Percentiles rank a stretch among this genome's conserved stretches.
These are phyloP conservation scores for Coreius guichenoti DNA, from an alignment of 2,797 vertebrate genomes.

Conservation along the genomic window DNA sequence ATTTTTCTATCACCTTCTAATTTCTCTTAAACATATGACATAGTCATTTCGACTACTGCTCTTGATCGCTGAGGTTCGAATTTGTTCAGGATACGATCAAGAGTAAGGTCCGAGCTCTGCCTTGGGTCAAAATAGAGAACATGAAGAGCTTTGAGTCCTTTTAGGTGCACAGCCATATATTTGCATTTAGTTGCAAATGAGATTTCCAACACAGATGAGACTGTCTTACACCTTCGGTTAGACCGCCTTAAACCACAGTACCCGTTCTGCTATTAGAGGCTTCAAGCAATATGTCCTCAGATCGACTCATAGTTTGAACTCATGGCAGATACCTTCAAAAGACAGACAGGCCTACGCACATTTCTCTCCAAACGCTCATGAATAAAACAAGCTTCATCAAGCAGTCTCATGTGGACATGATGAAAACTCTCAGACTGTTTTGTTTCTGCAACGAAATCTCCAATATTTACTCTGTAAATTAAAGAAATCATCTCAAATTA, in stretches of 20 bases:
- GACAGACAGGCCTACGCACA: conserved; percentile 21
- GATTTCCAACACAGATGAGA: neutral
- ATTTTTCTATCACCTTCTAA: neutral
- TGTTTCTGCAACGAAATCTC: conserved; percentile 50
- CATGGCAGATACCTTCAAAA: conserved; percentile 11
- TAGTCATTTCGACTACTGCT: neutral
- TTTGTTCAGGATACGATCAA: neutral
- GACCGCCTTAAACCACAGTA: neutral
- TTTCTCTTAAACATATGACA: neutral
- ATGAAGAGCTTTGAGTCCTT: neutral
- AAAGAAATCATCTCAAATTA: conserved; percentile 50
- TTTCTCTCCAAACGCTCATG: conserved; percentile 54
- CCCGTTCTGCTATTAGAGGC: conserved; percentile 2
- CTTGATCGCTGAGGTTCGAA: neutral
- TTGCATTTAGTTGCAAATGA: conserved; percentile 5
- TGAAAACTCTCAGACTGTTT: conserved; percentile 60
- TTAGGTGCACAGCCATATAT: neutral
- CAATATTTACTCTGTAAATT: conserved; percentile 56
- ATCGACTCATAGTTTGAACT: conserved; percentile 16
- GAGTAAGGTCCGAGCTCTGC: neutral
- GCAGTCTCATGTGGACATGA: conserved; percentile 48
- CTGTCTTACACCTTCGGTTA: conserved; percentile 3
- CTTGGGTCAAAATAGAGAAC: neutral
- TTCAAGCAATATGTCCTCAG: conserved; percentile 18
- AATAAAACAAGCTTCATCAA: conserved; percentile 59